Conservation (phyloP, 1,140 invertebrate species). For the Rhopalosiphum padi region DNA sequence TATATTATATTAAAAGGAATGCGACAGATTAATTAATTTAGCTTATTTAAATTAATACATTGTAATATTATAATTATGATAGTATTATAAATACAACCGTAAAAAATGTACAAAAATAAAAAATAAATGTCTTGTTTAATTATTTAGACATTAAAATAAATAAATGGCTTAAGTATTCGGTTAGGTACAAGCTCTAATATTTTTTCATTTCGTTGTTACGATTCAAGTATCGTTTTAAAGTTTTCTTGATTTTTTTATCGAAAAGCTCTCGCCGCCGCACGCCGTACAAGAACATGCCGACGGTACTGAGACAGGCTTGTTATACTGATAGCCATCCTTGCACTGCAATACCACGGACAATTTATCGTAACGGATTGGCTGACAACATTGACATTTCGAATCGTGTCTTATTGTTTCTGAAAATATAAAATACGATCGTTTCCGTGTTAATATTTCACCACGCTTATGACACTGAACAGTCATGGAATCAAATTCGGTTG, state of each 20-base stretch:
- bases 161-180: not conserved
- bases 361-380: constrained; percentile 64
- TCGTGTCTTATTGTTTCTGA: constrained; percentile 67
- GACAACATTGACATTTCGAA: constrained; percentile 70
- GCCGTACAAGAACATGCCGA: constrained; percentile 66
- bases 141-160: constrained; percentile 6
- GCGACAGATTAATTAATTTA: not conserved
- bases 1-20: not conserved
- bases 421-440: constrained; percentile 58
- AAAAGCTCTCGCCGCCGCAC: constrained; percentile 63
- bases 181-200: not conserved
- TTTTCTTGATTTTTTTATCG: constrained; percentile 47
- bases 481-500: not conserved
- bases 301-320: constrained; percentile 67
- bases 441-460: not conserved
- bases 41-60: not conserved
- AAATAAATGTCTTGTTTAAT: not conserved
- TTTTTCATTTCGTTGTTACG: not conserved
- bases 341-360: constrained; percentile 67
- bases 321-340: constrained; percentile 66
- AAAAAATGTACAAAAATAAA: not conserved
- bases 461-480: not conserved
- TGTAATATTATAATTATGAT: not conserved
- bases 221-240: not conserved
- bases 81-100: not conserved